Evolutionary conservation across 2,888 invertebrate species (phyloP).

Genomic region (Drosophila buzzatii): DNA sequence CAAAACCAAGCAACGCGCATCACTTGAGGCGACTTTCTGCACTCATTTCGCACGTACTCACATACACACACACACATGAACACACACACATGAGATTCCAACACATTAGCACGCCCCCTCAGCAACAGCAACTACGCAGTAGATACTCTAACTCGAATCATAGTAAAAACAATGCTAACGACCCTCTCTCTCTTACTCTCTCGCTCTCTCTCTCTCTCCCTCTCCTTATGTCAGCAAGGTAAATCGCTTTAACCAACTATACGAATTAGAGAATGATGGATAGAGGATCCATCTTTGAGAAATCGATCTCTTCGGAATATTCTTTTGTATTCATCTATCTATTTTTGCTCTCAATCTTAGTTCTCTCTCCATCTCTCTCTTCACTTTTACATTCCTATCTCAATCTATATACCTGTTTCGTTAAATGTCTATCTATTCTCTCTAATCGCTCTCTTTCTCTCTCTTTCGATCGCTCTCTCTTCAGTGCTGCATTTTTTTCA

Average conservation of each 20-base stretch:
- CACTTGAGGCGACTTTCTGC: slow-evolving; percentile 71
- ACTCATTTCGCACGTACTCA: slow-evolving; percentile 73
- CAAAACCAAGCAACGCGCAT: slow-evolving; percentile 36
- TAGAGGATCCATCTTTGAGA: neutral
- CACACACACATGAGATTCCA: neutral
- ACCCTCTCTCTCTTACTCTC: neutral
- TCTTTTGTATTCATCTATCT: no score
- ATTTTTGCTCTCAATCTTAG: no score
- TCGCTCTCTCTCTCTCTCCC: neutral
- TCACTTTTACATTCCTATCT: neutral
- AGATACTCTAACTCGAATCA: neutral
- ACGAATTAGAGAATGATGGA: neutral
- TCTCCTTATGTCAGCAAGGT: neutral
- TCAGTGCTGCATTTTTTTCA: no score
- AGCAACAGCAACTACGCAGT: neutral
- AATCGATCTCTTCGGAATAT: neutral
- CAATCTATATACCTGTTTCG: no score
- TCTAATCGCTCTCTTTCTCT: neutral
- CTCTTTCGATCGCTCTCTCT: neutral
- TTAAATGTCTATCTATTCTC: neutral
- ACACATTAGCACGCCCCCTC: slow-evolving; percentile 20
- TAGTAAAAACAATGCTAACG: neutral
- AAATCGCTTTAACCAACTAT: neutral
- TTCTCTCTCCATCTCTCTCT: neutral
- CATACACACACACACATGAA: slow-evolving; percentile 19